Conservation (phyloP, 1,140 invertebrate species). For the Copidosoma floridanum region DNA sequence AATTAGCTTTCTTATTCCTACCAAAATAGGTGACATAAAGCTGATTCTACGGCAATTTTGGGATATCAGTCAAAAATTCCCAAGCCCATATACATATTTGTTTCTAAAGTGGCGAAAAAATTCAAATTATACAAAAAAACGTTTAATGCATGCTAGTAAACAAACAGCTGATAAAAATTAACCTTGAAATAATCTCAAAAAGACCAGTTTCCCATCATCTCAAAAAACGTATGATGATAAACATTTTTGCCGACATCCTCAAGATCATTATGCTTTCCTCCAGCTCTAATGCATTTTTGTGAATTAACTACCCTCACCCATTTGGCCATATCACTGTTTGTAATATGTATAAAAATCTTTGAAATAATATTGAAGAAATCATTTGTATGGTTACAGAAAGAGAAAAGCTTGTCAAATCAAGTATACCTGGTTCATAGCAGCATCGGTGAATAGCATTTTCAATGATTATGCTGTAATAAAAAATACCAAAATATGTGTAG, state of each 20-base stretch:
- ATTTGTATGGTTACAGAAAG: slow-evolving; percentile 52
- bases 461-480: slow-evolving; percentile 8
- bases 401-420: neutral
- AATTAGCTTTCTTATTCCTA: slow-evolving; percentile 76
- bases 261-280: slow-evolving; percentile 98
- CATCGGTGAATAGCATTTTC: slow-evolving; percentile 88
- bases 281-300: slow-evolving; percentile 98
- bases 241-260: slow-evolving; percentile 99
- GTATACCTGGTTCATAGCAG: slow-evolving; percentile 94
- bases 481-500: no score
- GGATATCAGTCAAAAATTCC: slow-evolving; percentile 87
- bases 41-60: slow-evolving; percentile 77
- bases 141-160: no score
- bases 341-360: slow-evolving; percentile 98
- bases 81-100: slow-evolving; percentile 97
- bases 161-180: no score
- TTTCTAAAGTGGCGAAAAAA: slow-evolving; percentile 59
- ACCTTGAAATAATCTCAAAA: slow-evolving; percentile 99
- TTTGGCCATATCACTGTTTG: slow-evolving; percentile 93
- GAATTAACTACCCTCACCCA: slow-evolving; percentile 84
- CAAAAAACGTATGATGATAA: slow-evolving; percentile 99
- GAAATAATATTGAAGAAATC: slow-evolving; percentile 69
- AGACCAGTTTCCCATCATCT: slow-evolving; percentile 99
- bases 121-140: no score
- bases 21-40: slow-evolving; percentile 99